phyloP scores from a whole-genome alignment of 1,140 invertebrate genomes.

The Paramacrobiotus metropolitanus region DNA sequence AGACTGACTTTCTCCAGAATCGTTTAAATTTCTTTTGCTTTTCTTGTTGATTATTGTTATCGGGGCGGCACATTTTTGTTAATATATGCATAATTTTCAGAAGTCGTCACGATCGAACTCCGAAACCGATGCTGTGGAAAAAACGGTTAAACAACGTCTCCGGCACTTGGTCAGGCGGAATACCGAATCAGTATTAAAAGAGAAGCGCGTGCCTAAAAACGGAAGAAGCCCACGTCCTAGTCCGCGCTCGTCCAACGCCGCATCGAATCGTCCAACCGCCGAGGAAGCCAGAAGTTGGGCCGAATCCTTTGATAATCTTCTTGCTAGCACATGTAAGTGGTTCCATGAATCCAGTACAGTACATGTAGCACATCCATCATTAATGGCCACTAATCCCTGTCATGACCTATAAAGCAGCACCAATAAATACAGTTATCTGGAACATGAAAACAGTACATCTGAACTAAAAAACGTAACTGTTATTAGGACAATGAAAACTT shows the following conservation, averaged over 20 bases:
- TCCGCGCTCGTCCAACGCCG: background rate
- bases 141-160: background rate
- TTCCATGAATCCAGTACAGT: no score
- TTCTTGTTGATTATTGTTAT: no score
- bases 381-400: background rate
- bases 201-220: background rate
- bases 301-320: conserved; percentile 27
- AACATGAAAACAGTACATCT: conserved; percentile 2
- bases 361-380: no score
- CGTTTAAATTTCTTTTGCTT: no score
- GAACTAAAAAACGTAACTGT: background rate
- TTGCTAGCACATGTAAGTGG: conserved; percentile 30
- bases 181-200: background rate
- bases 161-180: background rate
- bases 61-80: no score
- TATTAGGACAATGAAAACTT: background rate
- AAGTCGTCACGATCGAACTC: background rate
- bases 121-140: background rate
- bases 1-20: no score
- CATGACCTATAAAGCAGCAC: background rate
- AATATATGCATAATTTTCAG: no score
- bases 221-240: background rate
- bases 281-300: conserved; percentile 28
- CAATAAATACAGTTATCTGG: background rate
- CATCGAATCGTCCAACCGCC: conserved; percentile 21